A percentile compares a stretch with the other conserved stretches of the same genome.
These are phyloP conservation scores for Ormyrus thymus DNA, from an alignment of 2,888 invertebrate species.

Conservation along the genomic window DNA sequence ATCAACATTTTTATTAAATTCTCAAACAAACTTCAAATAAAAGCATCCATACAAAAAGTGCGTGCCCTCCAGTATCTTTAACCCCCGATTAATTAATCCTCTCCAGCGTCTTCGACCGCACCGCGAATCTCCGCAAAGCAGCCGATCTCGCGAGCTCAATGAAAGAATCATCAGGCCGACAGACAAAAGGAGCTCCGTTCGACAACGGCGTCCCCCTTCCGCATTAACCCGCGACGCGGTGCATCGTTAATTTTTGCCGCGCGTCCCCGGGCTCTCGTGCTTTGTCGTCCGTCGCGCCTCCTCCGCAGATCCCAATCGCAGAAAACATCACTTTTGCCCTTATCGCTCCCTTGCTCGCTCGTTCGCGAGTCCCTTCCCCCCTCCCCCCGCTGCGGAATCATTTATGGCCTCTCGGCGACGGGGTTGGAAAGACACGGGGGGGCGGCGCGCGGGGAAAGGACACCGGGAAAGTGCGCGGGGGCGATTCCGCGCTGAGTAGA, in stretches of 20 bases:
- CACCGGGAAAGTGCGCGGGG: not conserved
- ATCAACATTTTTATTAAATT: too few species aligned
- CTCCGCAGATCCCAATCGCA: constrained; percentile 1
- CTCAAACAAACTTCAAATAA: too few species aligned
- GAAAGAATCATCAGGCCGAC: constrained; percentile 7
- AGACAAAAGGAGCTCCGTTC: not conserved
- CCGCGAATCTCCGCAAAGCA: too few species aligned
- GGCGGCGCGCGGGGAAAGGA: not conserved
- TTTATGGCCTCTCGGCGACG: not conserved
- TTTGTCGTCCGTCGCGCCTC: not conserved
- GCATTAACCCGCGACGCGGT: not conserved
- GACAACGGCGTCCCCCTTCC: not conserved
- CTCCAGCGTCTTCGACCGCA: too few species aligned
- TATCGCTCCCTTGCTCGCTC: not conserved
- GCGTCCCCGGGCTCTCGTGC: too few species aligned
- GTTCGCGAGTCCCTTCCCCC: not conserved
- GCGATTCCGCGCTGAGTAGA: too few species aligned
- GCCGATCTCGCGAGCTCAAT: not conserved
- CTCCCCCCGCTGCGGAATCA: not conserved
- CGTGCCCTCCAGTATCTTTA: too few species aligned
- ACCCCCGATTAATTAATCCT: too few species aligned
- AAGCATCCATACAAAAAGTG: too few species aligned
- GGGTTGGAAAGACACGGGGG: not conserved
- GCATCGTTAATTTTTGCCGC: constrained; percentile 11
- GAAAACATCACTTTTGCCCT: constrained; percentile 26